These are phyloP conservation scores for Pherbina coryleti DNA, from an alignment of 2,888 invertebrate species.

Conservation along the genomic window DNA sequence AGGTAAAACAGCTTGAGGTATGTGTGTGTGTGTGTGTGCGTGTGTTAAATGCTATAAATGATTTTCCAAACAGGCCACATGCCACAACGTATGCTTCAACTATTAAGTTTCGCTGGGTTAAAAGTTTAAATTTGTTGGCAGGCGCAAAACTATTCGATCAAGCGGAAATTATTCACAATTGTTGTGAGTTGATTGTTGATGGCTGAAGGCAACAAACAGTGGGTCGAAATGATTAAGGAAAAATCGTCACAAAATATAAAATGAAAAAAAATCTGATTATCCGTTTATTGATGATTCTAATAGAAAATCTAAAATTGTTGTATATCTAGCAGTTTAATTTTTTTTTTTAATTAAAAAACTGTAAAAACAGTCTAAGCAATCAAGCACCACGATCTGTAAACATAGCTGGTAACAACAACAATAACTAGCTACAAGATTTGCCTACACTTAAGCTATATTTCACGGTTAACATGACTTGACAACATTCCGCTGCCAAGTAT, in stretches of 20 bases:
- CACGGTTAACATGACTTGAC: constrained; percentile 65
- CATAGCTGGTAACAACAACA: too few relatives aligned
- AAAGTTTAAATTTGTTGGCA: constrained; percentile 20
- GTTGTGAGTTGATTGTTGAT: not conserved
- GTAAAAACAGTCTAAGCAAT: not conserved
- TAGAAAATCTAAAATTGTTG: too few relatives aligned
- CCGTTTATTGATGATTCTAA: too few relatives aligned
- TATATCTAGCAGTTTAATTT: too few relatives aligned
- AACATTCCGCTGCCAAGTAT: constrained; percentile 62
- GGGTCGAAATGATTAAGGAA: not conserved
- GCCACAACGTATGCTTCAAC: constrained; percentile 19
- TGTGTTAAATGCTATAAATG: not conserved
- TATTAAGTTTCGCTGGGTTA: not conserved
- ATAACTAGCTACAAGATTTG: not conserved
- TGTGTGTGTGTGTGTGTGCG: constrained; percentile 1
- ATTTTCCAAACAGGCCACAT: constrained; percentile 28
- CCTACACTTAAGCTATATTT: constrained; percentile 52
- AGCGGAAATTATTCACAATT: constrained; percentile 3
- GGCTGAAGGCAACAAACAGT: not conserved
- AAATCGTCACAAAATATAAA: not conserved
- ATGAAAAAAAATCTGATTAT: not conserved
- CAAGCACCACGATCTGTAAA: not conserved
- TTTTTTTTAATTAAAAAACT: too few relatives aligned
- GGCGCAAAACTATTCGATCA: not conserved
- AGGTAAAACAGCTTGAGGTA: not conserved